These are phyloP conservation scores for Nyctibius grandis DNA, from an alignment of 2,797 vertebrate species.

Conservation along the genomic window DNA sequence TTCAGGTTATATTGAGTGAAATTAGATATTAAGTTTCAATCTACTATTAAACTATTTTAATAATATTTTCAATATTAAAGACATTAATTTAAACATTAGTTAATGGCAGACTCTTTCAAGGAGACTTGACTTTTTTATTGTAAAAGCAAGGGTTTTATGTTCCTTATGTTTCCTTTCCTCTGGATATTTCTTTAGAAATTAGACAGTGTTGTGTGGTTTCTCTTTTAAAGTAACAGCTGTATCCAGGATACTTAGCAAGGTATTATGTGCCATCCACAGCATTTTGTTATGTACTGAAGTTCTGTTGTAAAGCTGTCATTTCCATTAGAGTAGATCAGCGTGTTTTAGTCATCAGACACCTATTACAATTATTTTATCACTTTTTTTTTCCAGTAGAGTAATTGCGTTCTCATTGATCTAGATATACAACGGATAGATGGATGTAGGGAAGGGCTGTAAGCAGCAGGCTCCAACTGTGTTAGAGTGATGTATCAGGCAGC, in stretches of 20 bases:
- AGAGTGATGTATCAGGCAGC: constrained; percentile 30
- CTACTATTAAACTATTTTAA: background rate
- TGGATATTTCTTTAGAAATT: background rate
- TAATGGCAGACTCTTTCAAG: background rate
- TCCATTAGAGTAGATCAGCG: background rate
- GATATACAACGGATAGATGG: constrained; percentile 4
- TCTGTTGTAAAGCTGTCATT: background rate
- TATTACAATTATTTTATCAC: constrained; percentile 43
- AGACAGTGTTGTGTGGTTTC: background rate
- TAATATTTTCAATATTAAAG: background rate
- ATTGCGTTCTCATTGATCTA: constrained; percentile 29
- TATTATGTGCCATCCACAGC: background rate
- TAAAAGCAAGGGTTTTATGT: background rate
- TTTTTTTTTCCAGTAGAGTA: background rate
- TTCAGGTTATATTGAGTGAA: background rate
- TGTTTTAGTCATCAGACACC: constrained; percentile 25
- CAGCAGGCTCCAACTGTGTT: constrained; percentile 17
- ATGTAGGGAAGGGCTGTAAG: background rate
- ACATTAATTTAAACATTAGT: background rate
- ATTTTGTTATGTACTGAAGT: background rate
- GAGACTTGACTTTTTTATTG: background rate
- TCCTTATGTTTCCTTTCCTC: background rate
- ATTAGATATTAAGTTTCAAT: background rate
- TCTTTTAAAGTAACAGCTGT: background rate
- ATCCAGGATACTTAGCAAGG: background rate